Percentiles rank a stretch among this genome's conserved stretches.
Evolutionary conservation across 1,140 invertebrate species (phyloP).

Genomic region (Lepidostoma basale): DNA sequence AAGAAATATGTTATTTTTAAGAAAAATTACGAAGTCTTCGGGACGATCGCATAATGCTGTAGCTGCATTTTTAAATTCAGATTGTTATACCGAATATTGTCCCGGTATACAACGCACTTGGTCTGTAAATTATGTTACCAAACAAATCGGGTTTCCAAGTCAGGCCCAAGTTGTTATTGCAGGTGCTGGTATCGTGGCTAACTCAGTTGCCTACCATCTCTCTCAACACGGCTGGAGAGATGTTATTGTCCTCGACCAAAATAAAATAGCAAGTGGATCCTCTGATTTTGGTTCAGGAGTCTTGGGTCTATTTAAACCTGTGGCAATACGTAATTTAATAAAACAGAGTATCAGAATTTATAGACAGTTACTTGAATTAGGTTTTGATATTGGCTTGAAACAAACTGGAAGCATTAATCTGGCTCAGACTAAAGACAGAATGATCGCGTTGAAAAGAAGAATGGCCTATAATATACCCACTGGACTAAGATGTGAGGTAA

Average conservation of each 20-base stretch:
- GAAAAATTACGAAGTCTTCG: neutral
- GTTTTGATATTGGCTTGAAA: conserved; percentile 68
- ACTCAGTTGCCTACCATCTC: conserved; percentile 73
- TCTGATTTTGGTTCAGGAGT: conserved; percentile 72
- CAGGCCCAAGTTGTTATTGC: conserved; percentile 69
- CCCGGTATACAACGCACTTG: neutral
- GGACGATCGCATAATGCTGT: neutral
- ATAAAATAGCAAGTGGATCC: conserved; percentile 70
- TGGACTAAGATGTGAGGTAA: conserved; percentile 63
- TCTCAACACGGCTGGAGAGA: conserved; percentile 67
- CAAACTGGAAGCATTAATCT: conserved; percentile 74
- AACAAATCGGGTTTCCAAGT: conserved; percentile 47
- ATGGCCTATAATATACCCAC: conserved; percentile 65
- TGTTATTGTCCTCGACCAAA: conserved; percentile 69
- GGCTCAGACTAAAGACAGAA: conserved; percentile 73
- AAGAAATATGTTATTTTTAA: conserved; percentile 11
- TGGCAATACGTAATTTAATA: conserved; percentile 65
- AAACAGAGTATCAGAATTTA: conserved; percentile 70
- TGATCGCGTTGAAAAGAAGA: conserved; percentile 68
- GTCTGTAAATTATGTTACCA: neutral
- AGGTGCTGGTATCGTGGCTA: conserved; percentile 70
- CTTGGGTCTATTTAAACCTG: conserved; percentile 67
- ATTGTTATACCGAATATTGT: neutral
- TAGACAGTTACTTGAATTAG: conserved; percentile 65
- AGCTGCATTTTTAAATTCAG: neutral